Base-by-base conservation (phyloP, 2,113 vertebrate species). In the Myanophis thanlyinensis region DNA sequence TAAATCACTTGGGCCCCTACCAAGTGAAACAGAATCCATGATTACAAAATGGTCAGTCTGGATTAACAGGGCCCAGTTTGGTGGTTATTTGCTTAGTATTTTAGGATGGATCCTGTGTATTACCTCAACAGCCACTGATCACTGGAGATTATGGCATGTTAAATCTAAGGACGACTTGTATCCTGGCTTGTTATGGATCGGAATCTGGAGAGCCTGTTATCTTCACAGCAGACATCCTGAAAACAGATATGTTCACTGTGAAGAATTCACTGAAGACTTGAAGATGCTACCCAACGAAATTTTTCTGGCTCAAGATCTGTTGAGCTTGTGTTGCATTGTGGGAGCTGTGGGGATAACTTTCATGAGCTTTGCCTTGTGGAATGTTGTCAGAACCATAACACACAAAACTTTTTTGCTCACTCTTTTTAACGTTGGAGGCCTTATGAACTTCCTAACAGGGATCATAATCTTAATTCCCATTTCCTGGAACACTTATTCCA, bases 181-280 rank as follows among this genome's bases (percentile, higher is more conserved):
- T 11, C 98, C 98, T 0, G 98, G 97, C 1, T 67, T 96, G 67
- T 95, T 98, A 62, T 98, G 97, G 97, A 97, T 98, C 48, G 98
- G 97, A 23, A 98, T 98, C 93, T 98, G 98, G 97, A 96, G 93
- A 62, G 93, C 92, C 0, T 98, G 98, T 89, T 98, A 98, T 94
- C 95, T 87, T 15, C 56, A 48, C 47, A 23, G 89, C 48, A 0
- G 96, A 97, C 93, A 89, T 95, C 0, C 9, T 22, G 84, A 35
- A 93, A 53, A 59, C 6, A 48, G 3, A 27, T 49, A 22, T 1
- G 8, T 59, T 96, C 95, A 93, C 93, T 98, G 98, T 89, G 95
- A 46, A 84, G 52, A 85, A 73, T 95, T 98, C 73, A 44, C 56
- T 73, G 54, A 62, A n/a, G 1, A 48, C 1, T 8, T 48, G 54